phyloP scores from a whole-genome alignment of 2,888 invertebrate genomes.

The Dryococelus australis region DNA sequence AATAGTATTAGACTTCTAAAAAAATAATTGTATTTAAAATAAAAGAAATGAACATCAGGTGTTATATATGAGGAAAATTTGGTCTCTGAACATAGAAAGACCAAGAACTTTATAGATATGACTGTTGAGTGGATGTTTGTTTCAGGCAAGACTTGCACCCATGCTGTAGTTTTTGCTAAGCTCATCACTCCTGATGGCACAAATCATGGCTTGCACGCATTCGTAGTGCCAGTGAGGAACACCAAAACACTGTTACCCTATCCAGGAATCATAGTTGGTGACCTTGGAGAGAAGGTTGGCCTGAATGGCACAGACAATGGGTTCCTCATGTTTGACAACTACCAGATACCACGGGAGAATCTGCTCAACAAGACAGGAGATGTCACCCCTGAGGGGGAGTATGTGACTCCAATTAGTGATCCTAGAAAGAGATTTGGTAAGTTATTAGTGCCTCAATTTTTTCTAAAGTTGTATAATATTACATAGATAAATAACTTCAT shows the following conservation, averaged over 20 bases:
- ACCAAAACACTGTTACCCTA: constrained; percentile 55
- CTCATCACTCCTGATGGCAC: constrained; percentile 61
- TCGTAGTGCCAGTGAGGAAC: constrained; percentile 62
- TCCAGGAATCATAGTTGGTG: constrained; percentile 64
- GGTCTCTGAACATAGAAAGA: too few species aligned
- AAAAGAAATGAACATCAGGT: too few species aligned
- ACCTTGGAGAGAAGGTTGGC: constrained; percentile 66
- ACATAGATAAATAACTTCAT: too few species aligned
- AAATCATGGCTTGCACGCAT: constrained; percentile 64
- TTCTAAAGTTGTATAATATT: too few species aligned
- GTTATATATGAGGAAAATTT: too few species aligned
- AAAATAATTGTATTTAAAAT: too few species aligned
- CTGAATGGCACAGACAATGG: constrained; percentile 66
- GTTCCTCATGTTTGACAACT: constrained; percentile 73
- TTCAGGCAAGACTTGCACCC: constrained; percentile 59
- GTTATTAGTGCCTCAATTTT: neutral
- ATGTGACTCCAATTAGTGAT: constrained; percentile 90
- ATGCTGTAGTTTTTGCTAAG: constrained; percentile 64
- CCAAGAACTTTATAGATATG: too few species aligned
- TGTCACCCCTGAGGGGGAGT: constrained; percentile 85
- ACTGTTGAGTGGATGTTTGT: too few species aligned
- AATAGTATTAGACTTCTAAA: too few species aligned
- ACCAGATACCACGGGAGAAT: constrained; percentile 84
- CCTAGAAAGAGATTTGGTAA: constrained; percentile 81
- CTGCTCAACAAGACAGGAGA: constrained; percentile 89